phyloP scores from a whole-genome alignment of 2,888 invertebrate species.

The Cyrtodaria siliqua region DNA sequence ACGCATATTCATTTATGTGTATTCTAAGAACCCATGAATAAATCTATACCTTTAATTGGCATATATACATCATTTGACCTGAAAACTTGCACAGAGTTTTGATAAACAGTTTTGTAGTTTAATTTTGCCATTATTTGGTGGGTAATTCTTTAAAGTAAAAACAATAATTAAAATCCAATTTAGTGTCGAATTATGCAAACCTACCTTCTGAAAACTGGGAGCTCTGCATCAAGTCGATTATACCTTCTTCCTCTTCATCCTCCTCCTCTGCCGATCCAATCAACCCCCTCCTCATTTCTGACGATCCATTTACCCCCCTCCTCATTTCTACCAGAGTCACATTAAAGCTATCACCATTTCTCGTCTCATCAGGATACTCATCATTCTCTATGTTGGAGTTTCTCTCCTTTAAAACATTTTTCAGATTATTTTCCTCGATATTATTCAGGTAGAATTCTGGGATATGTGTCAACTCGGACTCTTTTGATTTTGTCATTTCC shows the following conservation, averaged over 20 bases:
- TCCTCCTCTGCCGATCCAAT: slow-evolving; percentile 28
- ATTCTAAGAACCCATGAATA: too few relatives aligned
- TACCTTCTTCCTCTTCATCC: slow-evolving; percentile 22
- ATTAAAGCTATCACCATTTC: slow-evolving; percentile 41
- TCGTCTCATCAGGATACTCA: slow-evolving; percentile 27
- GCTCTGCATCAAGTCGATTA: slow-evolving; percentile 59
- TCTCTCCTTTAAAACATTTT: slow-evolving; percentile 58
- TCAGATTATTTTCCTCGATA: slow-evolving; percentile 57
- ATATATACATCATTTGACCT: too few relatives aligned
- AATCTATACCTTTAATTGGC: too few relatives aligned
- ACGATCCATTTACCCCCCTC: slow-evolving; percentile 36
- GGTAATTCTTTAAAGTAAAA: too few relatives aligned
- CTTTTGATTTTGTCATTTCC: slow-evolving; percentile 42
- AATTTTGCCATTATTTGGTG: too few relatives aligned
- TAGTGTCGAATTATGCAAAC: slow-evolving; percentile 2
- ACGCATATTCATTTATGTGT: too few relatives aligned
- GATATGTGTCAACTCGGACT: slow-evolving; percentile 27
- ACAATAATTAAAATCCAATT: too few relatives aligned
- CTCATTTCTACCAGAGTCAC: slow-evolving; percentile 40
- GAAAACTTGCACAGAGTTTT: too few relatives aligned
- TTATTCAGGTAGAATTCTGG: slow-evolving; percentile 51
- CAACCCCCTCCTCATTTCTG: slow-evolving; percentile 36
- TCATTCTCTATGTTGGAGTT: slow-evolving; percentile 54
- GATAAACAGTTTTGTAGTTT: too few relatives aligned
- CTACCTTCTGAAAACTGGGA: slow-evolving; percentile 67